Conservation (phyloP, 2,113 vertebrate species). For the Mormyrus iriodes region DNA sequence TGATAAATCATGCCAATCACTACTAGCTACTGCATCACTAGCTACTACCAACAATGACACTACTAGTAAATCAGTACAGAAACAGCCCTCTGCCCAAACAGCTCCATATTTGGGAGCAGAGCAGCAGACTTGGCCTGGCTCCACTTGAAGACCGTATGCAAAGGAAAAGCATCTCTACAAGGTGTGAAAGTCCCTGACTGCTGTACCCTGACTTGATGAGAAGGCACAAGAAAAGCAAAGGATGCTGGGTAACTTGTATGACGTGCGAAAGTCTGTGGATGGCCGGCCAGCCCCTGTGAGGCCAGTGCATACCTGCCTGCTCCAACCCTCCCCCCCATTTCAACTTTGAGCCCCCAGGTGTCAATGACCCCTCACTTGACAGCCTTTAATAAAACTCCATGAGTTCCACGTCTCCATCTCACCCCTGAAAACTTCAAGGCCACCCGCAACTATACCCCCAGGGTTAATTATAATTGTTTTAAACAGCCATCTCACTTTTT, state of each 20-base stretch:
- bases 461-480: conserved; percentile 68
- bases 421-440: conserved; percentile 45
- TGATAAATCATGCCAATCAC: neutral
- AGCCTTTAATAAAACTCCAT: conserved; percentile 53
- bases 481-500: conserved; percentile 58
- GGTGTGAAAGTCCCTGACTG: neutral
- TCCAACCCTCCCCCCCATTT: neutral
- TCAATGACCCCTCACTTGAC: conserved; percentile 52
- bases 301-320: neutral
- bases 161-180: neutral
- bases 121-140: neutral
- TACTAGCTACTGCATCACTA: neutral
- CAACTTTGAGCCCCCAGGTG: conserved; percentile 35
- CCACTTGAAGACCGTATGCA: neutral
- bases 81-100: neutral
- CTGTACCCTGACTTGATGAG: neutral
- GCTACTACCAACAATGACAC: neutral
- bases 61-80: neutral
- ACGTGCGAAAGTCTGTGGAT: neutral
- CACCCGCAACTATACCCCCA: conserved; percentile 48
- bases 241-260: neutral
- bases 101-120: neutral
- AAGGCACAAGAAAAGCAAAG: neutral
- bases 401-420: conserved; percentile 35
- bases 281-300: neutral